A percentile compares a stretch with the other conserved stretches of the same genome.
phyloP scores from a whole-genome alignment of 2,888 invertebrate genomes.

The Pherbina coryleti region DNA sequence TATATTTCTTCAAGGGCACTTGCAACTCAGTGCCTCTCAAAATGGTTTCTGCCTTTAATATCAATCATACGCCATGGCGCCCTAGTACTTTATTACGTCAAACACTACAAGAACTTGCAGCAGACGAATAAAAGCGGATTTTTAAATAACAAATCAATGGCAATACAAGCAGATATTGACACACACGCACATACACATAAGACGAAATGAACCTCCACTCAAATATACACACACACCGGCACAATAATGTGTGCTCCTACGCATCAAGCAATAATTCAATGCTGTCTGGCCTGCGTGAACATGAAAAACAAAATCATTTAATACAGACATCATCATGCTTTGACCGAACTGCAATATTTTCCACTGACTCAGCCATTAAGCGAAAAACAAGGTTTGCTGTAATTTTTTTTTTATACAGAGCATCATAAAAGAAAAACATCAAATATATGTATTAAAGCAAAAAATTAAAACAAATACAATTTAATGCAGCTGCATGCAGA shows the following conservation, averaged over 20 bases:
- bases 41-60: not conserved
- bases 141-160: slow-evolving; percentile 27
- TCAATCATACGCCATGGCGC: not conserved
- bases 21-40: too few species aligned
- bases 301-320: not conserved
- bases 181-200: not conserved
- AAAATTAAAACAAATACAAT: not conserved
- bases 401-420: not conserved
- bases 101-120: not conserved
- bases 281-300: not conserved
- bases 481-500: not conserved
- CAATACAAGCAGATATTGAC: not conserved
- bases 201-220: too few species aligned
- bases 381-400: not conserved
- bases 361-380: not conserved
- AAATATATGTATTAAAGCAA: not conserved
- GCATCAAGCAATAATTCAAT: not conserved
- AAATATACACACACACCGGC: not conserved
- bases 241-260: not conserved
- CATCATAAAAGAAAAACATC: not conserved
- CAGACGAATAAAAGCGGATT: not conserved
- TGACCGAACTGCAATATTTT: not conserved
- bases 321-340: not conserved
- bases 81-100: not conserved
- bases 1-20: too few species aligned